Evolutionary conservation across 2,888 invertebrate genomes (phyloP), one percentile per base, ranked within the genome.

Genomic region (Drosophila ustulata): DNA sequence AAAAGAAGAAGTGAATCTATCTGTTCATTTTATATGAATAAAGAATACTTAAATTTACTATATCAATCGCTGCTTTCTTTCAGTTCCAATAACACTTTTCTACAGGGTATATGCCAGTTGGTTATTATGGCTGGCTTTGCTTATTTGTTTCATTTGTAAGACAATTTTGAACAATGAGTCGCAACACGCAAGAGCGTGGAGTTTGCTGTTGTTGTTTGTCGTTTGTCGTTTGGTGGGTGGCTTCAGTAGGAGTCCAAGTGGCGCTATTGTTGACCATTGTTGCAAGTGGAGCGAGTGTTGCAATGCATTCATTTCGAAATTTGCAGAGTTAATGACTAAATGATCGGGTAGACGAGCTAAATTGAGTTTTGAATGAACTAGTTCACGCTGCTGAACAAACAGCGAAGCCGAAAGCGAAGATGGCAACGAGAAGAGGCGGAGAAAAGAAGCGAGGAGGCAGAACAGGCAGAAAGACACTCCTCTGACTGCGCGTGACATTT

Each of bases 291-390:
- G 39, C 39, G 39, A 13, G 13, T 41, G 39, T 13, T 13, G 39
- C 32, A 50, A 43, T 49, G 11, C 3, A 13, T 41, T 26, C 39
- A 45, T 62, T 68, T 66, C 28, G 39, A 37, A 64, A 73, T 61
- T 62, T 58, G 25, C 61, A 57, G 58, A 68, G 53, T 23, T 75
- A 79, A 79, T 78, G 64, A 49, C 66, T 66, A 78, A 75, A 77
- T 77, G 67, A 61, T 61, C 47, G 41, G 63, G 8, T 59, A 61
- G 47, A 39, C 23, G 18, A 47, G 34, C 47, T 11, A 65, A 78
- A 69, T 71, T 78, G 69, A 62, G 56, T 74, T 77, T 77, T 68
- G 61, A 52, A 56, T 78, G 75, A 76, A 76, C 76, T 76, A 76
- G 79, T 75, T 78, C 62, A 65, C 18, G 76, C 7, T 59, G 61